These are phyloP conservation scores for Axea sp. DNA, from an alignment of 2,888 invertebrate species.

Conservation along the genomic window DNA sequence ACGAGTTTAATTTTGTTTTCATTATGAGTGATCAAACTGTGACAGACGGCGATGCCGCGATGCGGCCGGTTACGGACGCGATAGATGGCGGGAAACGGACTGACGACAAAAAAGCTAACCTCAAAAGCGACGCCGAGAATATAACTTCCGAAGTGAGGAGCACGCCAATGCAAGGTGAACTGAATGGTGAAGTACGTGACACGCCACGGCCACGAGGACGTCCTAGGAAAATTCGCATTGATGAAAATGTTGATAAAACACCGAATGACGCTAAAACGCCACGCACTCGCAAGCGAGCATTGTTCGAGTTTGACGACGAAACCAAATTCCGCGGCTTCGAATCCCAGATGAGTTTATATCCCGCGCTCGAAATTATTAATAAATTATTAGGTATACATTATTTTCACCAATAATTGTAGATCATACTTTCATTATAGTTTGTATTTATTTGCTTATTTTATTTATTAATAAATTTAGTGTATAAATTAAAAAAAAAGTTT, in stretches of 20 bases:
- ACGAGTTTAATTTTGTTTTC: background rate
- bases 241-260: slow-evolving; percentile 32
- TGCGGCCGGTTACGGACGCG: slow-evolving; percentile 13
- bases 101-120: slow-evolving; percentile 57
- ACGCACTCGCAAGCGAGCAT: slow-evolving; percentile 43
- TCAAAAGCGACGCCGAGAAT: slow-evolving; percentile 54
- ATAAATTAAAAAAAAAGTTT: no score
- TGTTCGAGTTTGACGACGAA: slow-evolving; percentile 49
- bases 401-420: no score
- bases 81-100: slow-evolving; percentile 57
- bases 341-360: slow-evolving; percentile 7
- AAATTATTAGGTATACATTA: slow-evolving; percentile 61
- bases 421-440: no score
- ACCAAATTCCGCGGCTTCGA: slow-evolving; percentile 46
- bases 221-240: slow-evolving; percentile 36
- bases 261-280: background rate
- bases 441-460: no score
- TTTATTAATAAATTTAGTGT: slow-evolving; percentile 2
- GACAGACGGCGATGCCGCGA: slow-evolving; percentile 4
- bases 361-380: slow-evolving; percentile 44
- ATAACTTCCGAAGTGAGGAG: slow-evolving; percentile 20
- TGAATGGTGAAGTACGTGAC: slow-evolving; percentile 42
- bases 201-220: slow-evolving; percentile 34
- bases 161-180: slow-evolving; percentile 6
- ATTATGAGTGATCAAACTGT: slow-evolving; percentile 13